A percentile compares a stretch with the other conserved stretches of the same genome.
Conservation (phyloP, 2,797 vertebrate genomes). For the Sarcophilus harrisii region DNA sequence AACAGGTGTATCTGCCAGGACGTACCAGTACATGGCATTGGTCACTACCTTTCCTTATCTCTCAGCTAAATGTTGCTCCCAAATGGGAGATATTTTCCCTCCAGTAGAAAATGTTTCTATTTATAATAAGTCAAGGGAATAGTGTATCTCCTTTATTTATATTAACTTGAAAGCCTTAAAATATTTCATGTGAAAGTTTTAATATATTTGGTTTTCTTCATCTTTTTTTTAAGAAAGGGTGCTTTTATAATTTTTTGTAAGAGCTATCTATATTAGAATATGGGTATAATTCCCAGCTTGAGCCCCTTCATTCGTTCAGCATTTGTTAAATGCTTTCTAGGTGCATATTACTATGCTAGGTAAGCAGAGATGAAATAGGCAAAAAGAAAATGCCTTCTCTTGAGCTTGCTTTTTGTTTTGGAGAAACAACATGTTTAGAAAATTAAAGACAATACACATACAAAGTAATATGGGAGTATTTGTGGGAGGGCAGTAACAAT, state of each 20-base stretch:
- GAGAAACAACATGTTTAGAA: not conserved
- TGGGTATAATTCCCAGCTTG: conserved; percentile 33
- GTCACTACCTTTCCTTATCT: not conserved
- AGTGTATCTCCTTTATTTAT: not conserved
- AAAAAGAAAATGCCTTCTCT: not conserved
- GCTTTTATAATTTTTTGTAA: not conserved
- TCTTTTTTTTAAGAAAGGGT: not conserved
- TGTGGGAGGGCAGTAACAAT: not conserved
- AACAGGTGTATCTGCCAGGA: not conserved
- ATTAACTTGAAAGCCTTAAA: not conserved
- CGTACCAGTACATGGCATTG: not conserved
- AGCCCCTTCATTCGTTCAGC: not conserved
- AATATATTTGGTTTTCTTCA: not conserved
- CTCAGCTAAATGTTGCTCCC: not conserved
- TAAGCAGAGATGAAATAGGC: not conserved
- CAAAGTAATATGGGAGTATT: not conserved
- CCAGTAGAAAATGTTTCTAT: not conserved
- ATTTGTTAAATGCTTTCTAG: conserved; percentile 43
- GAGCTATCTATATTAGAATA: not conserved
- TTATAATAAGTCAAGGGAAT: conserved; percentile 1
- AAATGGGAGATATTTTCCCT: not conserved
- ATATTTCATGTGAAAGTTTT: not conserved
- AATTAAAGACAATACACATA: not conserved
- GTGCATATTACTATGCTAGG: not conserved
- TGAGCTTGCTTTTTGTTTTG: not conserved